Evolutionary conservation across 2,797 vertebrate species (phyloP), one percentile per base, ranked within the genome.

Genomic region (Dryobates pubescens): DNA sequence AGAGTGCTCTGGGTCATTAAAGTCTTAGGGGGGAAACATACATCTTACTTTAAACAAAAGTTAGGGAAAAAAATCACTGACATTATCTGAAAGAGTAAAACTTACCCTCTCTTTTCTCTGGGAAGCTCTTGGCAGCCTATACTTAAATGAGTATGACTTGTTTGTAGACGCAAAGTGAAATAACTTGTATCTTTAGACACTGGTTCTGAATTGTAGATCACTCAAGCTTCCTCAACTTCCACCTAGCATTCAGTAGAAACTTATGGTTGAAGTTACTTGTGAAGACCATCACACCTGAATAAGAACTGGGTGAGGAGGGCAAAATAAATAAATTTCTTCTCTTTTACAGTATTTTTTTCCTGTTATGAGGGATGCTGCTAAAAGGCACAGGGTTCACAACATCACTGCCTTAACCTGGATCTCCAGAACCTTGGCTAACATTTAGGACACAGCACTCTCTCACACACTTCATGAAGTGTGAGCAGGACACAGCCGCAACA

Each of bases 1-100:
- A 74, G 53, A 47, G 14, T 29, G 24, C 7, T 63, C 32, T 76
- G 12, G 7, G n/a, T 57, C 24, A 76, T 36, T 73, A 23, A 73
- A 84, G 4, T 36, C 29, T n/a, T 27, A 59, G 10, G 2, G 3
- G 5, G 15, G 10, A 88, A 30, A 84, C 20, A 61, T 7, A 83
- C 14, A 72, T 59, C 24, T 58, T 58, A 10, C 13, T 85, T 82
- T 62, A 81, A 70, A 81, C n/a, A 23, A 56, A 72, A 76, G 16
- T 24, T 53, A 64, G 6, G 17, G 1, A 2, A 30, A 3, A 58
- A 2, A 0, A 15, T 0, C 12, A 45, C 17, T 62, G 47, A 36
- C 4, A 27, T 38, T 51, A 61, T 41, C 38, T 3, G 3, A 65
- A 70, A 54, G 8, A 63, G 13, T 47, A 86, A 86, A 82, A 57